Base-by-base conservation (phyloP, 92 coral and sea anemone species). In the Diadumene lineata region DNA sequence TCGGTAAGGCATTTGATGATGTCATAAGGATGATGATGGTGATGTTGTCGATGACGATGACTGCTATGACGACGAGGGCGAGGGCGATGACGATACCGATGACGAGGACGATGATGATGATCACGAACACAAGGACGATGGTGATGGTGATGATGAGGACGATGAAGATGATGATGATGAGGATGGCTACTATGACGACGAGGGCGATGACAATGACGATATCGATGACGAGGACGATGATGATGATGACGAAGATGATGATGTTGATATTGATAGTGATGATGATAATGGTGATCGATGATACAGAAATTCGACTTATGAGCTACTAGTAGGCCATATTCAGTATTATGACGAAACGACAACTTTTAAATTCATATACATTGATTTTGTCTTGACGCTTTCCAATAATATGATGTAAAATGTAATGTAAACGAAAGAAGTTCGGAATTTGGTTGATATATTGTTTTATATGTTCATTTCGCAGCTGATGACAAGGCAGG, bases 401-500 rank as follows among this genome's bases (percentile, higher is more conserved):
- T n/a, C n/a, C n/a, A n/a, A n/a, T n/a, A n/a, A n/a, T n/a, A n/a
- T n/a, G n/a, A n/a, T n/a, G n/a, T n/a, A n/a, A n/a, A n/a, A n/a
- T n/a, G n/a, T n/a, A n/a, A n/a, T n/a, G n/a, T n/a, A n/a, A n/a
- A n/a, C n/a, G n/a, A n/a, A n/a, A n/a, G n/a, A n/a, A n/a, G n/a
- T n/a, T n/a, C n/a, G n/a, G n/a, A n/a, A n/a, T n/a, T n/a, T n/a
- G n/a, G n/a, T n/a, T 53, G 60, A 15, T 15, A 53, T 53, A 53
- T 21, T 53, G 18, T 9, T 16, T 3, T 4, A 15, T 21, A 6
- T 53, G n/a, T 58, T 30, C 13, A 11, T 62, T 28, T 26, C 18
- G 50, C 82, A 90, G 96, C 79, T 90, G 11, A 56, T 57, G 29
- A 88, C 89, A 72, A 79, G 96, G 64, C 87, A 87, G 57, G 97